Percentiles rank a stretch among this genome's conserved stretches.
Evolutionary conservation across 2,888 invertebrate species (phyloP).

Genomic region (Drosophila nigritarsus): DNA sequence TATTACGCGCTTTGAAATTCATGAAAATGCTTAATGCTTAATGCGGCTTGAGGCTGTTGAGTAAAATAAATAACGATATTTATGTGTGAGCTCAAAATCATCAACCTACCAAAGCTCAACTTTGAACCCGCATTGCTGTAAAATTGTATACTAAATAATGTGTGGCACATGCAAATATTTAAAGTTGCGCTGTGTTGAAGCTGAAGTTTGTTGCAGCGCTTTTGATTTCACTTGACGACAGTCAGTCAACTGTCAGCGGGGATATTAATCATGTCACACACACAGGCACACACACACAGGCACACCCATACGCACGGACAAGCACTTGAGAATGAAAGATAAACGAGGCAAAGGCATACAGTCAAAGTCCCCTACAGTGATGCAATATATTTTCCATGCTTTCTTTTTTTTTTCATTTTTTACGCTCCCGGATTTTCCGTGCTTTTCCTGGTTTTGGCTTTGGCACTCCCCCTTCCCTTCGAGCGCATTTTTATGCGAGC

Average conservation of each 20-base stretch:
- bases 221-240: conserved; percentile 79
- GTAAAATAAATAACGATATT: conserved; percentile 22
- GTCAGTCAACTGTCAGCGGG: conserved; percentile 82
- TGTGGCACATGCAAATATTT: conserved; percentile 30
- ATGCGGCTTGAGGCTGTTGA: conserved; percentile 28
- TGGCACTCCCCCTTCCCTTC: conserved; percentile 58
- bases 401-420: conserved; percentile 16
- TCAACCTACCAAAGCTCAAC: neutral
- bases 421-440: conserved; percentile 31
- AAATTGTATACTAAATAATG: conserved; percentile 3
- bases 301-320: conserved; percentile 15
- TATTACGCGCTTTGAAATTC: conserved; percentile 56
- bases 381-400: conserved; percentile 32
- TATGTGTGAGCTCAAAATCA: neutral
- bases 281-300: conserved; percentile 30
- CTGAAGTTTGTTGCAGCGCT: conserved; percentile 50
- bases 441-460: conserved; percentile 54
- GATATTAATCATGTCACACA: conserved; percentile 82
- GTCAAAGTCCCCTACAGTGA: conserved; percentile 34
- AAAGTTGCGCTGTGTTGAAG: conserved; percentile 32
- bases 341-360: conserved; percentile 48
- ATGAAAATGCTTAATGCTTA: conserved; percentile 65
- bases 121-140: conserved; percentile 10
- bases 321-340: conserved; percentile 41
- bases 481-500: conserved; percentile 76